These are phyloP conservation scores for Ceramica pisi DNA, from an alignment of 2,888 invertebrate genomes.

Conservation along the genomic window DNA sequence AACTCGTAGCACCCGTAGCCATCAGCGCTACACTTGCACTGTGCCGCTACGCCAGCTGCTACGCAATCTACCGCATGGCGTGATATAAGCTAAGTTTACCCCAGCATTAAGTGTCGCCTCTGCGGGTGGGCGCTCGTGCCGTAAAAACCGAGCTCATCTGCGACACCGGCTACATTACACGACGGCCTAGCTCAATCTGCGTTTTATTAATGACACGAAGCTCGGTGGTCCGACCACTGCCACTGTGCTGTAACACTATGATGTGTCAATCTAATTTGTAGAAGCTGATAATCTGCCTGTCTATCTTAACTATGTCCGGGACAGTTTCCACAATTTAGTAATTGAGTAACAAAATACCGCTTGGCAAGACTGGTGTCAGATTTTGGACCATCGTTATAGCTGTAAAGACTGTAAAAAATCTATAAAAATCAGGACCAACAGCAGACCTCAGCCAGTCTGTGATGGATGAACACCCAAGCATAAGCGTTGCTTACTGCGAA, in stretches of 20 bases:
- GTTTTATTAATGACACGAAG: slow-evolving; percentile 84
- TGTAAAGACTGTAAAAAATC: no score
- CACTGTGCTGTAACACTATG: slow-evolving; percentile 63
- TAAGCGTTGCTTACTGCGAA: no score
- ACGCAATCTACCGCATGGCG: slow-evolving; percentile 20
- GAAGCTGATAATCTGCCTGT: neutral
- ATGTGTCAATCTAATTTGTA: slow-evolving; percentile 66
- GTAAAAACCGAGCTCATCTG: slow-evolving; percentile 89
- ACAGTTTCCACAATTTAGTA: no score
- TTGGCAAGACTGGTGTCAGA: no score
- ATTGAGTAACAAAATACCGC: no score
- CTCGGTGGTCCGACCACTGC: slow-evolving; percentile 77
- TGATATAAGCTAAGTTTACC: slow-evolving; percentile 61
- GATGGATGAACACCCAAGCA: no score
- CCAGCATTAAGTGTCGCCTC: slow-evolving; percentile 79
- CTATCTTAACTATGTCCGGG: no score
- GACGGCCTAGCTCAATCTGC: slow-evolving; percentile 85
- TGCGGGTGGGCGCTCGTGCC: slow-evolving; percentile 90
- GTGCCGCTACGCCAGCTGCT: slow-evolving; percentile 24
- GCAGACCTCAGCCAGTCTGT: no score
- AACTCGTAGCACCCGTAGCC: neutral
- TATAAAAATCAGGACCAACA: no score
- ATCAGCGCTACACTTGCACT: slow-evolving; percentile 1
- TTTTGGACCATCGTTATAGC: no score
- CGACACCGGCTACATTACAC: slow-evolving; percentile 83